phyloP scores from a whole-genome alignment of 2,797 vertebrate genomes.

The Monodelphis domestica region DNA sequence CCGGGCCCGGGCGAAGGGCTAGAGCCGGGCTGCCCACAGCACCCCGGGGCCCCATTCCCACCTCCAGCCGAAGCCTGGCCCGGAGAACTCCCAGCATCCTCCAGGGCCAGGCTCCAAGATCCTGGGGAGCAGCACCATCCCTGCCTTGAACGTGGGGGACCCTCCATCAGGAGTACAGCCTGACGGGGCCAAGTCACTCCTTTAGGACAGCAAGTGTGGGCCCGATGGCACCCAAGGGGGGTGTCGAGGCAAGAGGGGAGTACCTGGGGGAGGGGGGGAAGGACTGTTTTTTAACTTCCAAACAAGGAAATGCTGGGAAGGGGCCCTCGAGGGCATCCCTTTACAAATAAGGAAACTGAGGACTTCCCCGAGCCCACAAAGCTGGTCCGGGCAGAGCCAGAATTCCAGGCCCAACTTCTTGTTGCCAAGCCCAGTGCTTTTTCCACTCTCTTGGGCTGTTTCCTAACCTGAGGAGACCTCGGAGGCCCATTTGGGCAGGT shows the following conservation, averaged over 20 bases:
- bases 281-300: not conserved
- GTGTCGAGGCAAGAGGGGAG: not conserved
- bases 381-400: fast-evolving
- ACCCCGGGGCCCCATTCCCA: too few relatives aligned
- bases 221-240: not conserved
- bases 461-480: not conserved
- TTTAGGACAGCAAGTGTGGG: not conserved
- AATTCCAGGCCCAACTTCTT: not conserved
- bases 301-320: not conserved
- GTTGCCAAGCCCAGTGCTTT: not conserved
- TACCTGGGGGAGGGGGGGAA: not conserved
- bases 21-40: too few relatives aligned
- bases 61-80: not conserved
- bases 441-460: not conserved
- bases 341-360: not conserved
- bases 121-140: not conserved
- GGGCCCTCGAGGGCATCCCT: too few relatives aligned
- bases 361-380: not conserved
- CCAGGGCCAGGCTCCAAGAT: too few relatives aligned
- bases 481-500: too few relatives aligned
- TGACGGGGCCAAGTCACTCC: not conserved
- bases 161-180: not conserved
- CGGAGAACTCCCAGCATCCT: not conserved
- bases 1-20: constrained; percentile 37
- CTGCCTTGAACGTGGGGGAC: constrained; percentile 1